Conservation (phyloP, 2,888 invertebrate species). For the Troilus luridus region DNA sequence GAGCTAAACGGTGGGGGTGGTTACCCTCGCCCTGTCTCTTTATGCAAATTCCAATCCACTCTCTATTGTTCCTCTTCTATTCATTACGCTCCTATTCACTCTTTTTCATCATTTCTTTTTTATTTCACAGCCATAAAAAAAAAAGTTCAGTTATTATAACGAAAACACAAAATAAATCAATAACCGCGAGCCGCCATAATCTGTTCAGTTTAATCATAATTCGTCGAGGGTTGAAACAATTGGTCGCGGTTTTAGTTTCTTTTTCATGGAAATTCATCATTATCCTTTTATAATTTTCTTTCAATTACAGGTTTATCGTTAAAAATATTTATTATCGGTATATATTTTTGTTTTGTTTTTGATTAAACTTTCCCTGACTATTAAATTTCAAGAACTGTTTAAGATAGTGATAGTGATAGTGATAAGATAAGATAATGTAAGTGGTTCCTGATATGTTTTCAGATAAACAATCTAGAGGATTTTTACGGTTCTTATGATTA, state of each 20-base stretch:
- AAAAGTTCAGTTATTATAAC: not conserved
- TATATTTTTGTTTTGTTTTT: no score
- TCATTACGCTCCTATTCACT: conserved; percentile 55
- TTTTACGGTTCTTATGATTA: no score
- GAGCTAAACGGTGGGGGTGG: conserved; percentile 19
- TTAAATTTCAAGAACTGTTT: no score
- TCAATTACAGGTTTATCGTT: not conserved
- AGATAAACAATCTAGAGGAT: no score
- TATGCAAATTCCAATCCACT: conserved; percentile 56
- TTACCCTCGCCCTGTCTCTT: not conserved
- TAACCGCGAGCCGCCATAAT: not conserved
- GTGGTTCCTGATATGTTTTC: no score
- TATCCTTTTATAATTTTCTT: not conserved
- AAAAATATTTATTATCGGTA: not conserved
- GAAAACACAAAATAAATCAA: conserved; percentile 44
- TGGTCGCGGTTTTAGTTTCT: not conserved
- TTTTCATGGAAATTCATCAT: not conserved
- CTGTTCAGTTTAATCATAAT: conserved; percentile 32
- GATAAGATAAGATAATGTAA: no score
- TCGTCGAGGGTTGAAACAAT: not conserved
- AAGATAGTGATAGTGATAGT: no score
- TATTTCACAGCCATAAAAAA: conserved; percentile 7
- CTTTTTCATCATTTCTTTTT: conserved; percentile 28
- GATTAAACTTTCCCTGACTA: no score
- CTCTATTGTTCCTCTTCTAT: conserved; percentile 51